Base-by-base conservation (phyloP, 2,113 vertebrate genomes). In the Mormoops blainvillei region DNA sequence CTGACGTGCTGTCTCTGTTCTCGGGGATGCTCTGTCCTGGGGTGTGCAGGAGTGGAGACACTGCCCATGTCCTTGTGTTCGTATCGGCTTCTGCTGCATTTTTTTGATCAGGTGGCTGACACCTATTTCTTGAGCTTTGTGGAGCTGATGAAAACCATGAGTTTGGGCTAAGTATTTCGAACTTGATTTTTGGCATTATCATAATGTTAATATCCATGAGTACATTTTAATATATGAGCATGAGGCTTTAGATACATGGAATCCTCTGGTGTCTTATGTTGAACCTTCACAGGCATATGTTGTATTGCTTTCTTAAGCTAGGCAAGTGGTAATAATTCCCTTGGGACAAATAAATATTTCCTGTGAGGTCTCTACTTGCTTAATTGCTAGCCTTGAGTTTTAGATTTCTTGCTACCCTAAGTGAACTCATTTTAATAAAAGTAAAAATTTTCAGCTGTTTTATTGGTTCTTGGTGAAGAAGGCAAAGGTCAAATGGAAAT, bases 301-400 rank as follows among this genome's bases (percentile, higher is more conserved):
- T 86, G 20, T n/a, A 61, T 89, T 31, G 26, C 38, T 95, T 84
- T 88, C 33, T 94, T 87, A 88, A 89, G 63, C 80, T 58, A 41
- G 9, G 76, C 74, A 70, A 68, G 43, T n/a, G 81, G 26, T 89
- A 80, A 91, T 84, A 78, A 71, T 89, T 89, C 93, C 91, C 97
- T 78, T 68, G 88, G 74, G 97, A 96, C 85, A 97, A 92, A 95
- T 92, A 90, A 97, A 94, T 77, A 94, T 94, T 96, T 96, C 94
- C 87, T 96, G 85, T 95, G 90, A 88, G 67, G 92, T 91, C 65
- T 71, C 78, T 13, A 54, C 63, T 97, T 87, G 14, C 38, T 87
- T 95, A 95, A 96, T 96, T 95, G 56, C 86, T 84, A 91, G 87
- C 48, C 41, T 87, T 80, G 52, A 76, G 36, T 84, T 96, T 94